A percentile compares a stretch with the other conserved stretches of the same genome.
Conservation (phyloP, 2,113 vertebrate species). For the Scortum barcoo region DNA sequence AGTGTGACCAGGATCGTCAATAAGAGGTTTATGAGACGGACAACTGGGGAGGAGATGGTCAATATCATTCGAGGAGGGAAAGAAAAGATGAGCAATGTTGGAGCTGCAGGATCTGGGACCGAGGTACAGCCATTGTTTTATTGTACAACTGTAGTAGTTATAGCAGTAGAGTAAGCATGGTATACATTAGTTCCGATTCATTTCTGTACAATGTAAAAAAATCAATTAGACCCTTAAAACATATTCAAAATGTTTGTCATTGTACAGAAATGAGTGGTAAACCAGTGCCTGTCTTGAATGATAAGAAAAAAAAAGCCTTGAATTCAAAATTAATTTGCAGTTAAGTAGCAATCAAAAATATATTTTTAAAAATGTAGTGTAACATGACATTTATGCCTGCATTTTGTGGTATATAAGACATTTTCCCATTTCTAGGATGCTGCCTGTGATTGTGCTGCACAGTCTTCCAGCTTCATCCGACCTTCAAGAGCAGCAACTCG, state of each 20-base stretch:
- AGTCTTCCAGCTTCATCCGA: constrained; percentile 90
- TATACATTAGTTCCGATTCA: not conserved
- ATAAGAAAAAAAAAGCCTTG: not conserved
- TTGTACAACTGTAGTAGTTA: not conserved
- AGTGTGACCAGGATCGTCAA: constrained; percentile 89
- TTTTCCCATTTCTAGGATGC: constrained; percentile 84
- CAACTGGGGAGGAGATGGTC: constrained; percentile 86
- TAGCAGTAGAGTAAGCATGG: no score
- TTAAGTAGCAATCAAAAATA: not conserved
- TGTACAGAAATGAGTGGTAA: not conserved
- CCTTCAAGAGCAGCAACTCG: constrained; percentile 88
- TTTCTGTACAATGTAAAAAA: not conserved
- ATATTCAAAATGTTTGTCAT: no score
- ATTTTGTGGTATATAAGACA: not conserved
- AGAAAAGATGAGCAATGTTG: constrained; percentile 78
- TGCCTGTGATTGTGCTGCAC: constrained; percentile 92
- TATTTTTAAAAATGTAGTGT: not conserved
- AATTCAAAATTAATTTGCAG: not conserved
- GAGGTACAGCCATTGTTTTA: constrained; percentile 60
- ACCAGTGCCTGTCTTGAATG: not conserved
- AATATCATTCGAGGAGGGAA: constrained; percentile 75
- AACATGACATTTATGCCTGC: not conserved
- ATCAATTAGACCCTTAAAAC: no score
- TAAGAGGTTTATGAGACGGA: constrained; percentile 91
- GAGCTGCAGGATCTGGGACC: constrained; percentile 71